Evolutionary conservation across 53 echinoderm and acorn worm genomes (phyloP).

Genomic region (Mesocentrotus franciscanus): DNA sequence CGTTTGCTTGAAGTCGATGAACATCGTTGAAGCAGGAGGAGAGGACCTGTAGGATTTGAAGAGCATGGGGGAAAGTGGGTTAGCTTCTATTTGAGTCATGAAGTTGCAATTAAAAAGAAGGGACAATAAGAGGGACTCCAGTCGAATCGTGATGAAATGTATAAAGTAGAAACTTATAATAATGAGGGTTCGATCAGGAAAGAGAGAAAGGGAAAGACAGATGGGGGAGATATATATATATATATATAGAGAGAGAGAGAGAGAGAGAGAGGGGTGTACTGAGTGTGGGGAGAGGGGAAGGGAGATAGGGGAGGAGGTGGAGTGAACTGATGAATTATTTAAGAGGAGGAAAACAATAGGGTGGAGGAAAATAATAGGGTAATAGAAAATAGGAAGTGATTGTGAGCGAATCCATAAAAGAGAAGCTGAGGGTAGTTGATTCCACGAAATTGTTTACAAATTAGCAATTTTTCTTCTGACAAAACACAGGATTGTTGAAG

Average conservation of each 20-base stretch:
- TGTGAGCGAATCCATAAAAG: not conserved
- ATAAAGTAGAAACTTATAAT: not conserved
- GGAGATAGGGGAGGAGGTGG: not conserved
- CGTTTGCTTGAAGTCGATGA: not conserved
- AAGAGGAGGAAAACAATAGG: not conserved
- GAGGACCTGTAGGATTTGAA: not conserved
- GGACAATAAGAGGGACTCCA: not conserved
- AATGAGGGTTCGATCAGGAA: too few species aligned
- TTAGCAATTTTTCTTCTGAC: not conserved
- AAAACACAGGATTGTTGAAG: not conserved
- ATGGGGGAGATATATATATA: too few species aligned
- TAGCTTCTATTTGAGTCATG: not conserved
- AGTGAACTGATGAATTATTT: too few species aligned
- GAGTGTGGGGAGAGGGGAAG: not conserved
- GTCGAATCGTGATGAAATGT: not conserved
- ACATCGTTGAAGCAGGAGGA: not conserved
- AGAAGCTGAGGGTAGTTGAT: not conserved
- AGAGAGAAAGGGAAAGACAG: too few species aligned
- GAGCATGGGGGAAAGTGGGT: not conserved
- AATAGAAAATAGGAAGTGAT: not conserved
- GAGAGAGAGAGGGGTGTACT: too few species aligned
- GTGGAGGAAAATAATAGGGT: too few species aligned
- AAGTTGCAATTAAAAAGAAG: not conserved
- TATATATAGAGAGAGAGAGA: not conserved
- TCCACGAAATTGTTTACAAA: not conserved